Conservation (phyloP, 1,140 invertebrate species). For the Stegodyphus mimosarum region DNA sequence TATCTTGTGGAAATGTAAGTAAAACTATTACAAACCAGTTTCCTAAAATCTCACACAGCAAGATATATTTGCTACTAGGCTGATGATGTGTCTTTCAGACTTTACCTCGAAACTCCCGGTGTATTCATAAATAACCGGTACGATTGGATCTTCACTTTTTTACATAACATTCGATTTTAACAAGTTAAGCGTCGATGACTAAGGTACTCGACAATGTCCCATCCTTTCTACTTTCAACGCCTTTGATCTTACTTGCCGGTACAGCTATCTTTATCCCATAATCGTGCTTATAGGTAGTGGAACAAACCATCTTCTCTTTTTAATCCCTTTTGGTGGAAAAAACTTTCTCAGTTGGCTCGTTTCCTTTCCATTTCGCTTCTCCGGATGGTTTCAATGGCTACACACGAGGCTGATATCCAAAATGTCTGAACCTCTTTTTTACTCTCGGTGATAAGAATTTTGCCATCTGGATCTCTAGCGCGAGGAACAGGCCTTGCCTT, state of each 20-base stretch:
- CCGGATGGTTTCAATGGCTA: neutral
- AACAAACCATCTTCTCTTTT: neutral
- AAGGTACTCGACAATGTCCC: constrained; percentile 14
- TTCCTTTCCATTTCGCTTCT: constrained; percentile 16
- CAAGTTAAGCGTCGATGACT: too few relatives aligned
- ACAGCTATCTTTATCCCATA: neutral
- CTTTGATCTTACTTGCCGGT: neutral
- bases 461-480: constrained; percentile 22
- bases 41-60: too few relatives aligned
- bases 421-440: constrained; percentile 35
- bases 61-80: too few relatives aligned
- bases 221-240: neutral
- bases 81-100: too few relatives aligned
- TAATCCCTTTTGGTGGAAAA: constrained; percentile 30
- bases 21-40: too few relatives aligned
- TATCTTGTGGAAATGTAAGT: too few relatives aligned
- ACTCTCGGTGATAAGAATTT: constrained; percentile 5
- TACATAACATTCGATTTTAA: too few relatives aligned
- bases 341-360: constrained; percentile 13
- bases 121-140: too few relatives aligned
- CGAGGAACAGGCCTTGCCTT: constrained; percentile 2
- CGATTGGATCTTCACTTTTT: too few relatives aligned
- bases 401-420: neutral
- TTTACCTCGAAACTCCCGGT: too few relatives aligned
- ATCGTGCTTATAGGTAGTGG: constrained; percentile 30